These are phyloP conservation scores for Proteles cristata DNA, from an alignment of 2,113 vertebrate species.

Conservation along the genomic window DNA sequence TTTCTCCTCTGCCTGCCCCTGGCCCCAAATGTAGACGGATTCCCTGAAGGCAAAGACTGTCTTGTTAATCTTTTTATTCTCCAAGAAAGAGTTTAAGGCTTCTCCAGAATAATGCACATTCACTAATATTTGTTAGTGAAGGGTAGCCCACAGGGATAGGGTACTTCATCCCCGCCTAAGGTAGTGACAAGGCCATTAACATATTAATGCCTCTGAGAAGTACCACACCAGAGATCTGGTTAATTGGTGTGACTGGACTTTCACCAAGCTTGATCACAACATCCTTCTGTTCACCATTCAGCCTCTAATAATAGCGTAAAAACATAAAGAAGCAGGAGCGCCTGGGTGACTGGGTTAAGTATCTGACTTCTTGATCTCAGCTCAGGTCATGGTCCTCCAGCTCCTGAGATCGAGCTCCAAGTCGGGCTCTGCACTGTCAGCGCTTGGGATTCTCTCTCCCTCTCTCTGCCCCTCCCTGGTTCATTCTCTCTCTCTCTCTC, in stretches of 20 bases:
- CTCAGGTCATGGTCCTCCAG: too few species aligned
- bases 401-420: too few species aligned
- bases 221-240: not conserved
- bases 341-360: too few species aligned
- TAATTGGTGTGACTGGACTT: not conserved
- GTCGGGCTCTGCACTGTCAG: too few species aligned
- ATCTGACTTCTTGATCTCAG: not conserved
- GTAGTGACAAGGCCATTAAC: not conserved
- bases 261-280: not conserved
- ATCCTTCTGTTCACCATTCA: not conserved
- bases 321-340: not conserved
- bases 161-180: not conserved
- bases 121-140: not conserved
- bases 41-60: not conserved
- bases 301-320: not conserved
- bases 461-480: too few species aligned
- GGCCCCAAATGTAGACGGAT: not conserved
- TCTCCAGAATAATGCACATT: not conserved
- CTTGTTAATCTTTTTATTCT: slow-evolving; percentile 22
- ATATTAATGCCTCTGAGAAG: not conserved
- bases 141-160: not conserved
- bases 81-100: not conserved
- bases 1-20: not conserved
- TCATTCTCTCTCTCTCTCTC: too few species aligned
- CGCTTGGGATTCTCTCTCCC: too few species aligned